A percentile compares a stretch with the other conserved stretches of the same genome.
These are phyloP conservation scores for Chaunax sp. DNA, from an alignment of 2,797 vertebrate genomes.

Conservation along the genomic window DNA sequence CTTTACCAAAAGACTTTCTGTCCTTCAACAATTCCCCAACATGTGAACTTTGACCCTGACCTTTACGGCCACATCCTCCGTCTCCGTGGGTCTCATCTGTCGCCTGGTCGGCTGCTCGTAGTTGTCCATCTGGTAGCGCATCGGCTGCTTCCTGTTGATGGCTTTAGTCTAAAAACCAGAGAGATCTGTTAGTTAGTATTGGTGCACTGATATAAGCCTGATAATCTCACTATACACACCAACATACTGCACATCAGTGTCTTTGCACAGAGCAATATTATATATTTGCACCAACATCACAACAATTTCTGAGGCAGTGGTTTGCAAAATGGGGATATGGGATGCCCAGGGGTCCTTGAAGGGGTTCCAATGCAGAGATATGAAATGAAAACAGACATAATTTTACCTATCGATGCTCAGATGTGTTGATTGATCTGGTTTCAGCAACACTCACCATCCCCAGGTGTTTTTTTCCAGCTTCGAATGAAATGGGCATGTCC, in stretches of 20 bases:
- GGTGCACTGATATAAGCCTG: too few relatives aligned
- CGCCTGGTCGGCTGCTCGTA: constrained; percentile 89
- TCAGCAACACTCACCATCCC: constrained; percentile 85
- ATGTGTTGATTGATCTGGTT: not conserved
- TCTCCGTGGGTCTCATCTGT: constrained; percentile 85
- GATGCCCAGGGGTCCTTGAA: too few relatives aligned
- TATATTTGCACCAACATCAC: too few relatives aligned
- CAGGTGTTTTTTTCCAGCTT: constrained; percentile 89
- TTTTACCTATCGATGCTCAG: too few relatives aligned
- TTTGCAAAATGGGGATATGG: too few relatives aligned
- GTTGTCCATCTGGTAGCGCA: constrained; percentile 92
- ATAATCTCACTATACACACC: too few relatives aligned
- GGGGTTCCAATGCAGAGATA: too few relatives aligned
- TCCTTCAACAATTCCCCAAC: not conserved
- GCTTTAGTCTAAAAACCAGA: constrained; percentile 92
- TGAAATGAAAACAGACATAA: too few relatives aligned
- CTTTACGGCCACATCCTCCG: constrained; percentile 94
- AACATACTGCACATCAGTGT: too few relatives aligned
- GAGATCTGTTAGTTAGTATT: too few relatives aligned
- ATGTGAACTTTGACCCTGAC: constrained; percentile 76
- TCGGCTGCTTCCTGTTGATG: constrained; percentile 94
- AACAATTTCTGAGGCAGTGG: too few relatives aligned
- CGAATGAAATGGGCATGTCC: constrained; percentile 85
- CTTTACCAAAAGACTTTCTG: not conserved
- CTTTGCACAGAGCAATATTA: too few relatives aligned